A percentile compares a stretch with the other conserved stretches of the same genome.
phyloP scores from a whole-genome alignment of 2,888 invertebrate genomes.

The Galerucella calmariensis region DNA sequence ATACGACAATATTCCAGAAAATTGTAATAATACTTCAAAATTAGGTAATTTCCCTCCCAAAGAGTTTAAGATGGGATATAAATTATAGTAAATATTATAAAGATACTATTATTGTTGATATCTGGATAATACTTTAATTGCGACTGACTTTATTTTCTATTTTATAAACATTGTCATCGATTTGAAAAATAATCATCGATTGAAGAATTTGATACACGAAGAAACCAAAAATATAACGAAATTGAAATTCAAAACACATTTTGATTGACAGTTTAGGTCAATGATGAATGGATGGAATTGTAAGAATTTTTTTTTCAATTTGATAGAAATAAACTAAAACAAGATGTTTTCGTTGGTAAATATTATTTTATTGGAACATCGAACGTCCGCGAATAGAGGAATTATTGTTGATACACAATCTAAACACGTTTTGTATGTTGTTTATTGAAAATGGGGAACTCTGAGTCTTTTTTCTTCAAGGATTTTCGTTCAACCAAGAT shows the following conservation, averaged over 20 bases:
- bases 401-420: too few species aligned
- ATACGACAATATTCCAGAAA: too few species aligned
- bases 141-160: not conserved
- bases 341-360: not conserved
- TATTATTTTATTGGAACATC: not conserved
- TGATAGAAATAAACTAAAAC: not conserved
- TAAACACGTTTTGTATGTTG: too few species aligned
- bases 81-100: too few species aligned
- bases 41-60: too few species aligned
- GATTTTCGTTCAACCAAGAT: too few species aligned
- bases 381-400: not conserved
- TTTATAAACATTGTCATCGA: slow-evolving; percentile 15
- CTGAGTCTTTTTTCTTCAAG: too few species aligned
- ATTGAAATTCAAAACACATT: slow-evolving; percentile 19
- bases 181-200: slow-evolving; percentile 9
- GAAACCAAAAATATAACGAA: slow-evolving; percentile 8
- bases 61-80: too few species aligned
- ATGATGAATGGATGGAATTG: slow-evolving; percentile 1
- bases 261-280: slow-evolving; percentile 25
- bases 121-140: not conserved
- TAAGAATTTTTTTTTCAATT: slow-evolving; percentile 2
- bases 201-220: not conserved
- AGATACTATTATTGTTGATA: not conserved
- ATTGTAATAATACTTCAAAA: too few species aligned
- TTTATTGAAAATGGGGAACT: too few species aligned